Conservation (phyloP, 2,113 vertebrate species). For the Opisthocomus hoazin region DNA sequence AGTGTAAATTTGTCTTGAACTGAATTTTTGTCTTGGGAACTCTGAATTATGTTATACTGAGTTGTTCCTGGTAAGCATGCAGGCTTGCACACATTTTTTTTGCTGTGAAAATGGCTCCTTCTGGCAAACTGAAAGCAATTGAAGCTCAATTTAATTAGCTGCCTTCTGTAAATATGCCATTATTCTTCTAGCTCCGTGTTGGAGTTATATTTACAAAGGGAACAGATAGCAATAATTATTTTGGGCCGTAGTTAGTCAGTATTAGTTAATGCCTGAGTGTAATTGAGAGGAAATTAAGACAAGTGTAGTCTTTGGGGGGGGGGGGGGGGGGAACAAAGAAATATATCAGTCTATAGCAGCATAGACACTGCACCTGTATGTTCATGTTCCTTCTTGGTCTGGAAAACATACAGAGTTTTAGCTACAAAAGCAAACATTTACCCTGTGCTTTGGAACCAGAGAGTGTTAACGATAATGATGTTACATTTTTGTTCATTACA, state of each 20-base stretch:
- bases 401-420: background rate
- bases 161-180: conserved; percentile 77
- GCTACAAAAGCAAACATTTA: background rate
- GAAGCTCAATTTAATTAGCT: conserved; percentile 78
- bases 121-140: conserved; percentile 78
- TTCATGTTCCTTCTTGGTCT: background rate
- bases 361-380: background rate
- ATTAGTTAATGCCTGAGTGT: conserved; percentile 77
- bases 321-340: background rate
- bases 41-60: conserved; percentile 71
- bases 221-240: conserved; percentile 77
- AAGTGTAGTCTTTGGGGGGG: conserved; percentile 31
- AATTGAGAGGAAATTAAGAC: conserved; percentile 73
- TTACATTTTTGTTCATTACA: background rate
- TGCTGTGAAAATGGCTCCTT: conserved; percentile 77
- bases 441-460: background rate
- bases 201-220: conserved; percentile 76
- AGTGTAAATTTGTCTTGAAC: conserved; percentile 70
- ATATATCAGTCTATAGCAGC: background rate
- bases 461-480: background rate
- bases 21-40: conserved; percentile 76
- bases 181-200: conserved; percentile 69
- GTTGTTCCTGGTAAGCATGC: conserved; percentile 63
- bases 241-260: conserved; percentile 71
- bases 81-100: conserved; percentile 64